Base-by-base conservation (phyloP, 2,888 invertebrate genomes). In the Eumacrocentrus americanus region DNA sequence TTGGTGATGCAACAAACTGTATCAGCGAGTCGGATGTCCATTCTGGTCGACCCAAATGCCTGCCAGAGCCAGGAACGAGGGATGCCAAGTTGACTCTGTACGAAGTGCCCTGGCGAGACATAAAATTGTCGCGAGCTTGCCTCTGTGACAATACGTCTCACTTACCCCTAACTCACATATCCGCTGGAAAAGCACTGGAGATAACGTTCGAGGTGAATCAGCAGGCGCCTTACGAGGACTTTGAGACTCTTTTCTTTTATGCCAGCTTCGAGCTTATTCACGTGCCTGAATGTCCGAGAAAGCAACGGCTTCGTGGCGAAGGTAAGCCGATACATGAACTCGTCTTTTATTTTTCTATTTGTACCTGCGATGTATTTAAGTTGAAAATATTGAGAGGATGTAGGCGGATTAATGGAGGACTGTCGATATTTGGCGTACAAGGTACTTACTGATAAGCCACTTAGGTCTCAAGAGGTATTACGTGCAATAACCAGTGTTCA, bases 181-280 rank as follows among this genome's bases (percentile, higher is more conserved):
- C 90, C 7, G 83, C 88, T 29, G 87, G 89, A 22, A 83, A 87
- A 61, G 87, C 88, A 44, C 83, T 94, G 73, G 92, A 93, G 81
- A 82, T 94, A 59, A 89, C 88, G 69, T 91, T 93, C 79, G 86
- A 88, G 71, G 87, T 93, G 63, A 87, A 88, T 63, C 84, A 87
- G 56, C 87, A 94, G 82, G 86, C 87, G 70, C 87, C 92, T 54
- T 87, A 88, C 51, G 92, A 94, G 81, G 92, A 95, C 81, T 92
- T 91, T 77, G 87, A 91, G 25, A 88, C 91, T 73, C 84, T 94
- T 54, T 90, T 89, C 81, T 92, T 93, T 80, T 89, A 88, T 72
- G 92, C 90, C 4, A 81, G 66, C 74, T 88, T 89, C 73, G 89
- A 90, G 73, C 84, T 89, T 56, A 83, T 89, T 20, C 82, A 86